phyloP scores from a whole-genome alignment of 2,797 vertebrate genomes.

The Triplophysa bombifrons region DNA sequence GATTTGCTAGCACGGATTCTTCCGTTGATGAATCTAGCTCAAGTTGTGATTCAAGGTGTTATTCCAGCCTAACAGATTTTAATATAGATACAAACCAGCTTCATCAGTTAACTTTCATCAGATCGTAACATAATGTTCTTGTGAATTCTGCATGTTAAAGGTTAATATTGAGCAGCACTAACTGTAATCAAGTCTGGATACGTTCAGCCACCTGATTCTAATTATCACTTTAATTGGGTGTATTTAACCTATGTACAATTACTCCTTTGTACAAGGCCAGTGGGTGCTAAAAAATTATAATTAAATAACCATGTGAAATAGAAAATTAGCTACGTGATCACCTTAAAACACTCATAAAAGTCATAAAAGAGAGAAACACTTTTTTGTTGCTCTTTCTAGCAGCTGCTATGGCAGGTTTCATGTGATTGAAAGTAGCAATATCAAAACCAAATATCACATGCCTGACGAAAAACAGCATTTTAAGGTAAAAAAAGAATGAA shows the following conservation, averaged over 20 bases:
- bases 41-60: neutral
- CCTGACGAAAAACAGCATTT: neutral
- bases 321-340: neutral
- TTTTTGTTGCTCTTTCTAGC: neutral
- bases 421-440: conserved; percentile 3
- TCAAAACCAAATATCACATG: conserved; percentile 9
- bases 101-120: neutral
- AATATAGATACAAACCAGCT: conserved; percentile 17
- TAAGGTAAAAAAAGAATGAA: neutral
- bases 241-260: conserved; percentile 9
- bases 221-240: conserved; percentile 23
- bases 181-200: conserved; percentile 22
- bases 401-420: neutral
- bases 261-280: conserved; percentile 13
- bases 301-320: conserved; percentile 7
- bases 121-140: conserved; percentile 4
- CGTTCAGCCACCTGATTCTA: conserved; percentile 23
- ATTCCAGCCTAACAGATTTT: conserved; percentile 8
- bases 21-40: neutral
- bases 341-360: neutral
- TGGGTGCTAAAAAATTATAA: neutral
- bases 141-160: neutral
- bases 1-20: neutral
- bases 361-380: neutral
- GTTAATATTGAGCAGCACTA: neutral